A percentile compares a stretch with the other conserved stretches of the same genome.
These are phyloP conservation scores for Hemicrepidius hirtus DNA, from an alignment of 2,888 invertebrate genomes.

Conservation along the genomic window DNA sequence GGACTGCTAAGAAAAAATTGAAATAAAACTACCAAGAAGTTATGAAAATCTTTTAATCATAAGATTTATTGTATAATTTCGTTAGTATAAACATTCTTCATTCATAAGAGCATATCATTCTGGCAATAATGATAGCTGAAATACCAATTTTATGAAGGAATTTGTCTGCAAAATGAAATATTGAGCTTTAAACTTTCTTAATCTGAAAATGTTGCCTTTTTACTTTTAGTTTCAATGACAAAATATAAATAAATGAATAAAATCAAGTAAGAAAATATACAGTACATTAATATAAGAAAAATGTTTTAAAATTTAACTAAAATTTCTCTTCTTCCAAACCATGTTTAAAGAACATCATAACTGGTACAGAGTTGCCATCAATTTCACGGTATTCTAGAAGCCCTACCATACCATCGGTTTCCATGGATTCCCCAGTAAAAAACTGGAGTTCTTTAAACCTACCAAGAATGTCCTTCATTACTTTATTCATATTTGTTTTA, in stretches of 20 bases:
- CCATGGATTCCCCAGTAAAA: conserved; percentile 95
- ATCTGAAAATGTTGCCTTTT: not conserved
- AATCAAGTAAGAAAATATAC: conserved; percentile 48
- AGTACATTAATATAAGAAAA: conserved; percentile 48
- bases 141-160: not conserved
- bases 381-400: conserved; percentile 95
- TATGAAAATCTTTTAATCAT: conserved; percentile 34
- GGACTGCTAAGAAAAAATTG: not conserved
- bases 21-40: not conserved
- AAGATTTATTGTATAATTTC: conserved; percentile 40
- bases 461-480: conserved; percentile 92
- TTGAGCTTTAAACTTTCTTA: not conserved
- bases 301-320: conserved; percentile 73
- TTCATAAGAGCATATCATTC: conserved; percentile 36
- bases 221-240: conserved; percentile 8
- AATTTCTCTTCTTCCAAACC: conserved; percentile 97
- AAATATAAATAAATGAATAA: conserved; percentile 41
- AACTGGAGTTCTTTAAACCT: conserved; percentile 96
- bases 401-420: conserved; percentile 94
- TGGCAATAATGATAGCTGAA: conserved; percentile 24
- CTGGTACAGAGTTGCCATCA: conserved; percentile 86
- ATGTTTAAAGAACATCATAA: conserved; percentile 97
- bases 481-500: conserved; percentile 94
- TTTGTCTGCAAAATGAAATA: not conserved
- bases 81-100: conserved; percentile 48